phyloP scores from a whole-genome alignment of 2,888 invertebrate species.

The Furcula furcula region DNA sequence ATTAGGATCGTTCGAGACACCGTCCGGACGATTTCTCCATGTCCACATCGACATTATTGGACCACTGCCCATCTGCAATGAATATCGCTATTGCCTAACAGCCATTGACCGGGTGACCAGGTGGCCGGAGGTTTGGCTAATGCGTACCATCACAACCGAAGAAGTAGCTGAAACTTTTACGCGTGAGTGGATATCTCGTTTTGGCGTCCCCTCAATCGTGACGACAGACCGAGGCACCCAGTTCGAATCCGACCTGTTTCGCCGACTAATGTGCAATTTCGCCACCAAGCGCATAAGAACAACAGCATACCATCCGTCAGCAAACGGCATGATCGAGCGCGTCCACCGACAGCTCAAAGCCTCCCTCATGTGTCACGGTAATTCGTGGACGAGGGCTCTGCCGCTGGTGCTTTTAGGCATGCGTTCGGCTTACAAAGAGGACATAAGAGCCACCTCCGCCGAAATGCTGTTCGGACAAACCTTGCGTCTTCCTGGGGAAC shows the following conservation, averaged over 20 bases:
- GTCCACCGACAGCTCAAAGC: conserved; percentile 31
- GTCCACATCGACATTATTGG: conserved; percentile 51
- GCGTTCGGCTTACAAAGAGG: conserved; percentile 25
- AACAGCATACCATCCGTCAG: conserved; percentile 19
- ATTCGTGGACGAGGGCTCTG: not conserved
- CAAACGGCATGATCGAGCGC: conserved; percentile 30
- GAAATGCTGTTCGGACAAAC: conserved; percentile 32
- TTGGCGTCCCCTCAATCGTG: conserved; percentile 12
- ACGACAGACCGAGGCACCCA: conserved; percentile 25
- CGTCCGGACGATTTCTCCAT: conserved; percentile 13
- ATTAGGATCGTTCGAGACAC: not conserved
- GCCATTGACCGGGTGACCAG: conserved; percentile 32
- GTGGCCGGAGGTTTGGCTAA: conserved; percentile 26
- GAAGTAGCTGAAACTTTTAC: conserved; percentile 15
- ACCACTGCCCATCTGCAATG: conserved; percentile 17
- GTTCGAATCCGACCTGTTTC: conserved; percentile 22
- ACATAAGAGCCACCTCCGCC: conserved; percentile 24
- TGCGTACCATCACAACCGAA: conserved; percentile 14
- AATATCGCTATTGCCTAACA: conserved; percentile 24
- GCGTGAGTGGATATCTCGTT: conserved; percentile 22
- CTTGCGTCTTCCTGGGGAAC: conserved; percentile 32
- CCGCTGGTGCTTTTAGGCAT: conserved; percentile 21
- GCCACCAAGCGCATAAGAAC: conserved; percentile 7
- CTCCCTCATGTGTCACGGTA: not conserved
- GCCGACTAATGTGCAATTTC: conserved; percentile 2